phyloP scores from a whole-genome alignment of 2,113 vertebrate species.

The Zosterops hypoxanthus region DNA sequence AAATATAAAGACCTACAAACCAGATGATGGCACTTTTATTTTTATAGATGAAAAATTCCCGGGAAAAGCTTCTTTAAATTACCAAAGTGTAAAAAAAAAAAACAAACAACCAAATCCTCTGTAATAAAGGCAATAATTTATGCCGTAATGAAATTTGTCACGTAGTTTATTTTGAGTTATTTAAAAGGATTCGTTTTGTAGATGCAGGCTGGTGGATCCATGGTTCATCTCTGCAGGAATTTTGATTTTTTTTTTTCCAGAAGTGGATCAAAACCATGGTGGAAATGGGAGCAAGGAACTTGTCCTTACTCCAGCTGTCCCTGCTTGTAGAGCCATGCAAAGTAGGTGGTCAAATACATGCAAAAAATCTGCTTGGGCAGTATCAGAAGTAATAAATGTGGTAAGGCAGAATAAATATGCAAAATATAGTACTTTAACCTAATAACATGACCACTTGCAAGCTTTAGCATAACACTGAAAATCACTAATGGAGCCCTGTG shows the following conservation, averaged over 20 bases:
- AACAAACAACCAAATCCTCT: neutral
- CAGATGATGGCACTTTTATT: conserved; percentile 13
- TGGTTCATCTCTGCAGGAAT: neutral
- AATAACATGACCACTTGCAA: conserved; percentile 73
- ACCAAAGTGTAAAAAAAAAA: neutral
- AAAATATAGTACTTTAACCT: conserved; percentile 72
- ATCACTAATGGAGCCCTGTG: conserved; percentile 65
- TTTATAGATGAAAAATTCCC: conserved; percentile 40
- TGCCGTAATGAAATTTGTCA: conserved; percentile 2
- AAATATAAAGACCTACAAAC: conserved; percentile 24
- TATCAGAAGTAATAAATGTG: conserved; percentile 63
- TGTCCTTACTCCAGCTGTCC: neutral
- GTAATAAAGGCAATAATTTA: conserved; percentile 32
- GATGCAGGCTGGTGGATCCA: neutral
- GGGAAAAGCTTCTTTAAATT: conserved; percentile 36
- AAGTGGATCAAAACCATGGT: neutral
- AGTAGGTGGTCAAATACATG: conserved; percentile 31
- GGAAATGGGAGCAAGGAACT: neutral
- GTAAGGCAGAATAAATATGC: conserved; percentile 69
- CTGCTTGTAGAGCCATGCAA: neutral
- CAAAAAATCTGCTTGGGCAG: neutral
- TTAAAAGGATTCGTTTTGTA: conserved; percentile 10
- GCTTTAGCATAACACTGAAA: conserved; percentile 69
- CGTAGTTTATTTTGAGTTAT: conserved; percentile 26
- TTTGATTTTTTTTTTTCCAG: neutral